Base-by-base conservation (phyloP, 2,113 vertebrate species). In the Sturnira hondurensis region DNA sequence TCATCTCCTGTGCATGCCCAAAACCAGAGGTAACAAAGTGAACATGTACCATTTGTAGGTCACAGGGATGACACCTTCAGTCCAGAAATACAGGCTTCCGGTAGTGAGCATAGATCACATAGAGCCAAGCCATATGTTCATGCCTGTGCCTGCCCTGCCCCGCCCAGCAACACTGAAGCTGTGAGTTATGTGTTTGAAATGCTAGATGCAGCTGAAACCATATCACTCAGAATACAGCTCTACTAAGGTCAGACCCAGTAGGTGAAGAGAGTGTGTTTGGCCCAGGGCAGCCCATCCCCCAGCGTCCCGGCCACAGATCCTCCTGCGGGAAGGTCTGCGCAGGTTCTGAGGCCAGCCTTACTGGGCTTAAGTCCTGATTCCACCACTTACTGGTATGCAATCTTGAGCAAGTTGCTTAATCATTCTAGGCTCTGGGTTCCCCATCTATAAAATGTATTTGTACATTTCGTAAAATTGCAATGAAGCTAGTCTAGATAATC, bases 11-110 rank as follows among this genome's bases (percentile, higher is more conserved):
- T 15, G 80, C 33, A 13, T 68, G 15, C 65, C 84, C 47, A 41
- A 83, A 91, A 19, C n/a, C 47, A 92, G 7, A 68, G 20, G 31
- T 56, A 74, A 71, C 73, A 94, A 95, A 94, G 22, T 80, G 87
- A 92, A 67, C 38, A 47, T 17, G 17, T 86, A 17, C 68, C 50
- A 89, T 93, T 95, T 95, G 89, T 56, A 91, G 28, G 83, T 74
- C 38, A 76, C 45, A 91, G 31, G 67, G 71, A 54, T 61, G 47
- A 82, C 12, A 71, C 28, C 74, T 95, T 52, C 63, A 36, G 76
- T 50, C 78, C 74, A 89, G 86, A 96, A 93, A 71, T n/a, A 8
- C 80, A 81, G 65, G 65, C 65, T 94, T 95, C 77, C 38, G 63
- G 47, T 78, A 63, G 45, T 93, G 13, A 89, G 36, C 56, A 20